Percentiles rank a stretch among this genome's conserved stretches.
These are phyloP conservation scores for Gymnarchus niloticus DNA, from an alignment of 2,113 vertebrate species.

Conservation along the genomic window DNA sequence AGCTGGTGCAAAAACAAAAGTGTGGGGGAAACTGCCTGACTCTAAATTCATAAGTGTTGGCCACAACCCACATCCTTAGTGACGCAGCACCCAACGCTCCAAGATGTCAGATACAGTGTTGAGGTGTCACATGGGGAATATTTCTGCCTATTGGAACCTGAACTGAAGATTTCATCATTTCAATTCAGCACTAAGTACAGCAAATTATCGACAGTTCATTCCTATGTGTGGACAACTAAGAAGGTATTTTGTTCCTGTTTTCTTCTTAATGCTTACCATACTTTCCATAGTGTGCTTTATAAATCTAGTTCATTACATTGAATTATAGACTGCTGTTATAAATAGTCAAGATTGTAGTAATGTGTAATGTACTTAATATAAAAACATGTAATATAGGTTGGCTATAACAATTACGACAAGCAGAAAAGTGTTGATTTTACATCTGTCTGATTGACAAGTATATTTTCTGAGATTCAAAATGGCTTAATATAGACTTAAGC, in stretches of 20 bases:
- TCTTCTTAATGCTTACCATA: not conserved
- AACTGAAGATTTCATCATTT: not conserved
- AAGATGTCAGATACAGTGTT: not conserved
- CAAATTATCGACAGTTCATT: not conserved
- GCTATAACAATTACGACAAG: not conserved
- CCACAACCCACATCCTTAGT: constrained; percentile 26
- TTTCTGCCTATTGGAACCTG: not conserved
- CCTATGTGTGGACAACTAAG: not conserved
- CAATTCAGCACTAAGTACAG: not conserved
- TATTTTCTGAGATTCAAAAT: not conserved
- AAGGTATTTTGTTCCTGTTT: not conserved
- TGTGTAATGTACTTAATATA: not conserved
- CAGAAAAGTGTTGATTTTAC: not conserved
- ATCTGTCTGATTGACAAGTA: not conserved
- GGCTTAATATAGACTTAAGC: not conserved
- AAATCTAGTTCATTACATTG: not conserved
- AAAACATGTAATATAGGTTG: not conserved
- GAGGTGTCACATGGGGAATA: not conserved
- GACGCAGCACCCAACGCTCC: constrained; percentile 3
- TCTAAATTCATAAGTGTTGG: not conserved
- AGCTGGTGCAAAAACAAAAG: not conserved
- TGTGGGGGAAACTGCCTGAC: not conserved
- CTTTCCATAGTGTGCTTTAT: not conserved
- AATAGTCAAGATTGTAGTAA: not conserved
- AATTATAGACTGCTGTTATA: not conserved